These are phyloP conservation scores for Acromyrmex heyeri DNA, from an alignment of 1,140 invertebrate species.

Conservation along the genomic window DNA sequence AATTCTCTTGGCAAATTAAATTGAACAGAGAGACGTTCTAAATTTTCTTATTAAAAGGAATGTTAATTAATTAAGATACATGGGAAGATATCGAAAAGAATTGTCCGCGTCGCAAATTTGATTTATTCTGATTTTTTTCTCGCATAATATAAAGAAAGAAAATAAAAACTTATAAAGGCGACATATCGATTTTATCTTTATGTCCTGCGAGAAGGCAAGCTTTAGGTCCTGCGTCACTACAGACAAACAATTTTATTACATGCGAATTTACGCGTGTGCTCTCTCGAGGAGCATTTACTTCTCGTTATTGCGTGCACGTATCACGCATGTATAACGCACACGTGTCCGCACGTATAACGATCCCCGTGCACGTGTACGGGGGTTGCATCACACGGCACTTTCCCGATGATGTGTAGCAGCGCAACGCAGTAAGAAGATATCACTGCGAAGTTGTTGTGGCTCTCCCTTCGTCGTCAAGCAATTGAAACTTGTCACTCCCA, in stretches of 20 bases:
- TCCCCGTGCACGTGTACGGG: background rate
- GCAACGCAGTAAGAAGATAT: constrained; percentile 75
- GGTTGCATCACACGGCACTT: constrained; percentile 28
- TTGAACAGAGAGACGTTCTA: background rate
- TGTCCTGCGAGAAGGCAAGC: background rate
- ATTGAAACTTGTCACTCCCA: constrained; percentile 70
- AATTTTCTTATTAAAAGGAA: background rate
- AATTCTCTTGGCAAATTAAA: background rate
- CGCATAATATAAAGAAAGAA: background rate
- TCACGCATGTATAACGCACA: constrained; percentile 14
- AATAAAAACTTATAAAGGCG: background rate
- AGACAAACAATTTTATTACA: constrained; percentile 7
- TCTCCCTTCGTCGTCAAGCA: constrained; percentile 76
- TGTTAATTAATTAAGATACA: background rate
- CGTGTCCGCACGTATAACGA: background rate
- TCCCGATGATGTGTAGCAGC: constrained; percentile 32
- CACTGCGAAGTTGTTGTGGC: constrained; percentile 72
- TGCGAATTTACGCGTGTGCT: background rate
- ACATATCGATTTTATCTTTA: constrained; percentile 22
- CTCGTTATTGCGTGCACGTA: constrained; percentile 29
- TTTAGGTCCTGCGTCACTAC: background rate
- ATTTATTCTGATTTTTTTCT: background rate
- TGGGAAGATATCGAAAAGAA: background rate
- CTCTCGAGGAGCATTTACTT: constrained; percentile 40
- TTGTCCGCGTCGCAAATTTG: background rate